Conservation (phyloP, 2,888 invertebrate species). For the Linnaemya vulpina region DNA sequence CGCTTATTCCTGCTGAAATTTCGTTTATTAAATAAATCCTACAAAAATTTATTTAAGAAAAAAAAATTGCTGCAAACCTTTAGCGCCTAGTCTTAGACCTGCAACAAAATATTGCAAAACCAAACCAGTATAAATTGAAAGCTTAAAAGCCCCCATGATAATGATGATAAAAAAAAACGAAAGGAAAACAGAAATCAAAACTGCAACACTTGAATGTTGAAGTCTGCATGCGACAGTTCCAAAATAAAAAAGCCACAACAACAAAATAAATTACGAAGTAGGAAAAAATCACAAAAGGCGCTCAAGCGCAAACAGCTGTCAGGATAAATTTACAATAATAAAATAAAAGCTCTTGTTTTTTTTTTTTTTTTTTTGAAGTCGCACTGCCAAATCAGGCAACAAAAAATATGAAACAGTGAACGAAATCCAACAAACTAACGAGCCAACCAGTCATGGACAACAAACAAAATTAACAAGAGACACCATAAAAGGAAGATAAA, state of each 20-base stretch:
- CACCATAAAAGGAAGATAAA: conserved; percentile 35
- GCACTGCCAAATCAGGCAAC: conserved; percentile 33
- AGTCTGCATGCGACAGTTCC: conserved; percentile 8
- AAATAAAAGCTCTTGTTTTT: conserved; percentile 60
- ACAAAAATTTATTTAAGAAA: background rate
- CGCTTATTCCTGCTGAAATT: too few relatives aligned
- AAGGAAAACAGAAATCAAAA: background rate
- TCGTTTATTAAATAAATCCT: background rate
- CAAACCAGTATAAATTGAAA: conserved; percentile 42
- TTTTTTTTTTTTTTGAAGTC: conserved; percentile 35
- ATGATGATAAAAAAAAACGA: background rate
- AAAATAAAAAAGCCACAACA: conserved; percentile 31
- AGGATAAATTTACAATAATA: conserved; percentile 70
- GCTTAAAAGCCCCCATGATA: conserved; percentile 40
- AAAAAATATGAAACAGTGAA: conserved; percentile 2
- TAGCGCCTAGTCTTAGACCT: background rate
- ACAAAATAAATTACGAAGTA: conserved; percentile 25
- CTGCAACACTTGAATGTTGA: conserved; percentile 10
- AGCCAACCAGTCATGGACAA: background rate
- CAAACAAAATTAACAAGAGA: conserved; percentile 28
- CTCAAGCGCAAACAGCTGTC: conserved; percentile 75
- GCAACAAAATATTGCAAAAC: background rate
- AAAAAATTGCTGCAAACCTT: background rate
- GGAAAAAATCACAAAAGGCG: conserved; percentile 67
- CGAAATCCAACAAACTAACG: conserved; percentile 16